Evolutionary conservation across 2,113 vertebrate species (phyloP).

Genomic region (Phylloscopus trochiloides): DNA sequence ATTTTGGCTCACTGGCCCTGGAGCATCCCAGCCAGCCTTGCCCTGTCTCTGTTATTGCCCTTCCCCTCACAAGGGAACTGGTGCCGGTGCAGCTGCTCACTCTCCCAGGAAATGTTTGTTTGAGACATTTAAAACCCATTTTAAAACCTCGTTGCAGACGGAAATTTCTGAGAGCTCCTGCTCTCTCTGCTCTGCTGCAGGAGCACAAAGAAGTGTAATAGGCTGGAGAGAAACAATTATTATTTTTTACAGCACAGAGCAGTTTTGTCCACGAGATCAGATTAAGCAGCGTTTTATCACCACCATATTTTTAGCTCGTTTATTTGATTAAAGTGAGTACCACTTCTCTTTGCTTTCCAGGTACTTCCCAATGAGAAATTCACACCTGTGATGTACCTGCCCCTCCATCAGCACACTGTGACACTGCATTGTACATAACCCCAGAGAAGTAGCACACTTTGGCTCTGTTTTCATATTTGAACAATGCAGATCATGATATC

Average conservation of each 20-base stretch:
- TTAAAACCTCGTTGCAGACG: background rate
- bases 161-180: background rate
- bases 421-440: background rate
- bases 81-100: background rate
- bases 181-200: background rate
- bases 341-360: background rate
- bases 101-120: background rate
- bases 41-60: background rate
- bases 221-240: background rate
- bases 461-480: background rate
- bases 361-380: background rate
- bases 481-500: background rate
- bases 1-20: background rate
- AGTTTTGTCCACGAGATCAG: background rate
- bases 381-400: background rate
- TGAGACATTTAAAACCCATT: background rate
- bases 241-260: background rate
- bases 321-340: background rate
- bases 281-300: background rate
- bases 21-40: background rate
- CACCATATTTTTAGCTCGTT: background rate
- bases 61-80: accelerated
- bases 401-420: background rate
- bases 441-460: background rate
- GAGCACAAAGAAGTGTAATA: background rate